A percentile compares a stretch with the other conserved stretches of the same genome.
Conservation (phyloP, 2,888 invertebrate species). For the Nezara viridula region DNA sequence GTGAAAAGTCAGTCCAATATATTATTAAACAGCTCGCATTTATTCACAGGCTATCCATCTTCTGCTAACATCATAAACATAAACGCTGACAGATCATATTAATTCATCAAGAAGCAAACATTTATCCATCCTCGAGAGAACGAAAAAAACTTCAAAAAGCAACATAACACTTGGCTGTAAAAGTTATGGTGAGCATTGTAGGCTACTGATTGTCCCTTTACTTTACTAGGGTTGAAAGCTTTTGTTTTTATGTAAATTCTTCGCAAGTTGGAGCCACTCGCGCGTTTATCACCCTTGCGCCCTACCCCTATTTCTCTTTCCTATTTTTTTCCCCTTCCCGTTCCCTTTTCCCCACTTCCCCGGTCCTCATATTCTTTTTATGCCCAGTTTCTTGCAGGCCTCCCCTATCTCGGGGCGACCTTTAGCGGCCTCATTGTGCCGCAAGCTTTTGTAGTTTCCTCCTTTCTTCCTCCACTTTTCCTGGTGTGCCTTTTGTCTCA, state of each 20-base stretch:
- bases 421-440: conserved; percentile 3
- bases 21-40: not conserved
- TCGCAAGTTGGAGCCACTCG: not conserved
- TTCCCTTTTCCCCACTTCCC: not conserved
- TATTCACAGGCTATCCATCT: not conserved
- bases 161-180: not conserved
- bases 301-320: not conserved
- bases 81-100: not conserved
- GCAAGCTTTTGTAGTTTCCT: conserved; percentile 22
- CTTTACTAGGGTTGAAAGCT: not conserved
- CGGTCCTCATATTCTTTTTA: not conserved
- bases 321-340: not conserved
- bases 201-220: not conserved
- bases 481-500: conserved; percentile 2
- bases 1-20: not conserved
- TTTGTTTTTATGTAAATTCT: conserved; percentile 50
- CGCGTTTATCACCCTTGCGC: not conserved
- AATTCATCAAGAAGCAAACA: conserved; percentile 5
- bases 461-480: conserved; percentile 25
- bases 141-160: not conserved
- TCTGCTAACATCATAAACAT: not conserved
- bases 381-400: conserved; percentile 17
- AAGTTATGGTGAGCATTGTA: conserved; percentile 30
- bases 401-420: not conserved
- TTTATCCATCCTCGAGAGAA: not conserved